Percentiles rank a stretch among this genome's conserved stretches.
These are phyloP conservation scores for Idris sp. DNA, from an alignment of 1,140 invertebrate genomes.

Conservation along the genomic window DNA sequence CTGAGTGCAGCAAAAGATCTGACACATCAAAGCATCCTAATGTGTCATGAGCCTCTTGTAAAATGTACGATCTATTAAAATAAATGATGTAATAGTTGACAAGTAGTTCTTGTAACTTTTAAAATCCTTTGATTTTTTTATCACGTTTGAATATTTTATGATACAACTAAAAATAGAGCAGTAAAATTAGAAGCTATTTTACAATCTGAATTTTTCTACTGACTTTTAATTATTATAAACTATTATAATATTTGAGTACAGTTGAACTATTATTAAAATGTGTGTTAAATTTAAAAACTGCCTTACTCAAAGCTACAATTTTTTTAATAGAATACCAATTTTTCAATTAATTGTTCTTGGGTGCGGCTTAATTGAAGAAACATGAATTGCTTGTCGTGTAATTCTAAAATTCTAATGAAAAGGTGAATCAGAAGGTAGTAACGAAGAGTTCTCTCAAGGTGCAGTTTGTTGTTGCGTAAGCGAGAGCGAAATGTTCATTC, in stretches of 20 bases:
- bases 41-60: slow-evolving; percentile 7
- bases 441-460: slow-evolving; percentile 42
- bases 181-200: too few relatives aligned
- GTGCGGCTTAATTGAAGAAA: not conserved
- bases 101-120: slow-evolving; percentile 6
- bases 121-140: not conserved
- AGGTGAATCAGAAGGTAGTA: slow-evolving; percentile 40
- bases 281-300: too few relatives aligned
- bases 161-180: not conserved
- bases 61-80: slow-evolving; percentile 6
- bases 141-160: not conserved
- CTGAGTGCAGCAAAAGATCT: not conserved
- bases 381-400: slow-evolving; percentile 26
- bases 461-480: slow-evolving; percentile 50
- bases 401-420: slow-evolving; percentile 41
- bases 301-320: slow-evolving; percentile 4
- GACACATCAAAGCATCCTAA: slow-evolving; percentile 3
- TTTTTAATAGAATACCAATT: too few relatives aligned
- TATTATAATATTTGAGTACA: too few relatives aligned
- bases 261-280: too few relatives aligned
- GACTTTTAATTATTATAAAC: too few relatives aligned
- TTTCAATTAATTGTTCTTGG: not conserved
- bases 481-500: slow-evolving; percentile 58
- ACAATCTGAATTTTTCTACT: too few relatives aligned
- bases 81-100: slow-evolving; percentile 8